Conservation (phyloP, 2,797 vertebrate genomes). For the Poeciliopsis presidionis region DNA sequence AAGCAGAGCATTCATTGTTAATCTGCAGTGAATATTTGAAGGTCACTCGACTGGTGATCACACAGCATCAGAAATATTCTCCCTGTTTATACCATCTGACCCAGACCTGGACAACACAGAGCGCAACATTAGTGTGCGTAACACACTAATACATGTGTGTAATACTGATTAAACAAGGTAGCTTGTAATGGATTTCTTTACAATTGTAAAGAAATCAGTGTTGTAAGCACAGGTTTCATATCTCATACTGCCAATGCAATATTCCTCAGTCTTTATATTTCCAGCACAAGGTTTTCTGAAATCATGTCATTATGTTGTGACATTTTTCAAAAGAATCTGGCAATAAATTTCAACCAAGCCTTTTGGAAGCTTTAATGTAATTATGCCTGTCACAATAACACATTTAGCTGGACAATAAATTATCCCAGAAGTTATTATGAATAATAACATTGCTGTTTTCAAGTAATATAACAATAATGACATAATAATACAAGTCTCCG, state of each 20-base stretch:
- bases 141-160: background rate
- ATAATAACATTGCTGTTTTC: too few species aligned
- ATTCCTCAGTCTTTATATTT: background rate
- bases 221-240: background rate
- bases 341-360: background rate
- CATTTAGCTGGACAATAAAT: too few species aligned
- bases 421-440: too few species aligned
- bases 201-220: background rate
- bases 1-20: constrained; percentile 16
- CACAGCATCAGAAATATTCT: background rate
- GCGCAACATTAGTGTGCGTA: background rate
- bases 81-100: background rate
- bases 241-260: background rate
- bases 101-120: background rate
- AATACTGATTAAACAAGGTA: background rate
- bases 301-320: background rate
- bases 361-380: background rate
- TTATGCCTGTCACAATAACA: too few species aligned
- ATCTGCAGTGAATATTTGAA: background rate
- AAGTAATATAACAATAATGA: too few species aligned
- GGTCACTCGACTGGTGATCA: background rate
- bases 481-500: too few species aligned
- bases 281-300: background rate
- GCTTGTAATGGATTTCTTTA: background rate
- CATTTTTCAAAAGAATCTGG: background rate